phyloP scores from a whole-genome alignment of 2,888 invertebrate genomes.

The Drosophila diplacantha region DNA sequence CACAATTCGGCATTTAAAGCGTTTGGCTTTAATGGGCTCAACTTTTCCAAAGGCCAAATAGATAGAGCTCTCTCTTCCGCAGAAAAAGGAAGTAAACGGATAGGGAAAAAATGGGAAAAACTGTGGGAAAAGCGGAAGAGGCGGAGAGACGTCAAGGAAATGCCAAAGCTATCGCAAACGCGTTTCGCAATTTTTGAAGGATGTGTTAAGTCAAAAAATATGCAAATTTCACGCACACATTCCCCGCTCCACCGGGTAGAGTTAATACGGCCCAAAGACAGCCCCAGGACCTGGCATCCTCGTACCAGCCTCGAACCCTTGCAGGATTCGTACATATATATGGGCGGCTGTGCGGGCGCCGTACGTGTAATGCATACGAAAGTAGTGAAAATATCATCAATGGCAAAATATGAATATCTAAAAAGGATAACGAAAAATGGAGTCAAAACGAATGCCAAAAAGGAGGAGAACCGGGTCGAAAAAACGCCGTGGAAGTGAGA shows the following conservation, averaged over 20 bases:
- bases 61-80: slow-evolving; percentile 14
- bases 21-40: slow-evolving; percentile 42
- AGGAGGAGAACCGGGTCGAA: slow-evolving; percentile 6
- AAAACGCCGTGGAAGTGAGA: slow-evolving; percentile 10
- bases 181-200: slow-evolving; percentile 71
- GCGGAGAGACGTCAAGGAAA: slow-evolving; percentile 69
- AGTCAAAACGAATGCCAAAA: slow-evolving; percentile 31
- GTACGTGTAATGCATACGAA: slow-evolving; percentile 70
- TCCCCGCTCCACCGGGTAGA: slow-evolving; percentile 16
- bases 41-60: slow-evolving; percentile 30
- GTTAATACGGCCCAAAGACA: slow-evolving; percentile 35
- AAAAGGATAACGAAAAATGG: slow-evolving; percentile 68
- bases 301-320: slow-evolving; percentile 3
- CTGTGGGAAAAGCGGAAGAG: slow-evolving; percentile 32
- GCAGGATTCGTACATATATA: slow-evolving; percentile 22
- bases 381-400: slow-evolving; percentile 72
- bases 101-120: slow-evolving; percentile 41
- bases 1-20: slow-evolving; percentile 36
- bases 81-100: slow-evolving; percentile 6
- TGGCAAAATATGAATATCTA: slow-evolving; percentile 72
- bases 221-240: slow-evolving; percentile 57
- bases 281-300: slow-evolving; percentile 39
- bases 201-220: slow-evolving; percentile 72
- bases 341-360: slow-evolving; percentile 39
- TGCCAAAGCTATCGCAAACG: slow-evolving; percentile 71